Percentiles rank a stretch among this genome's conserved stretches.
These are phyloP conservation scores for Brachionichthys hirsutus DNA, from an alignment of 2,113 vertebrate genomes.

Conservation along the genomic window DNA sequence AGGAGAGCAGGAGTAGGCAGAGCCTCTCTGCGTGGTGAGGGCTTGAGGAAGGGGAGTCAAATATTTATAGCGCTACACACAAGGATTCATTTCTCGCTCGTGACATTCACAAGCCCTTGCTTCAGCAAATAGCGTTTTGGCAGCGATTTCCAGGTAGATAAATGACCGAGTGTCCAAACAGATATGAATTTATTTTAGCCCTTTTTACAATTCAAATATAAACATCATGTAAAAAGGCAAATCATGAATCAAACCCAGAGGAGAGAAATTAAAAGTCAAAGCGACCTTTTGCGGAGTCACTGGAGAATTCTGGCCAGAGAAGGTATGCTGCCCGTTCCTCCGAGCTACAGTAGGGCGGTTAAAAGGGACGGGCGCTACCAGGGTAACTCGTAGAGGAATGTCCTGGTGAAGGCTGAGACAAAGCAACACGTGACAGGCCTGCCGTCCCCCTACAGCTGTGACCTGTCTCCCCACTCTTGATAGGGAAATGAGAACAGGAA, in stretches of 20 bases:
- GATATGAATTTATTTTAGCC: slow-evolving; percentile 56
- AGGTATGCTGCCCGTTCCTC: slow-evolving; percentile 53
- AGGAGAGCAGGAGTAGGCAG: slow-evolving; percentile 67
- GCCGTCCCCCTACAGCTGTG: slow-evolving; percentile 73
- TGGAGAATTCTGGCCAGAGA: slow-evolving; percentile 44
- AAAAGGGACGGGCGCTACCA: slow-evolving; percentile 57
- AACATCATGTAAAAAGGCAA: slow-evolving; percentile 48
- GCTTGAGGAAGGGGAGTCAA: slow-evolving; percentile 64
- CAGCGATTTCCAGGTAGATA: slow-evolving; percentile 58
- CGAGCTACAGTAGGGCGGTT: slow-evolving; percentile 54
- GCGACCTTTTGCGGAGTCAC: slow-evolving; percentile 64
- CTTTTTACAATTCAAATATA: slow-evolving; percentile 57
- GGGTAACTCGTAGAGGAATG: slow-evolving; percentile 63
- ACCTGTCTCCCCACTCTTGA: slow-evolving; percentile 71
- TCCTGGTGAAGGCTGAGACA: slow-evolving; percentile 65
- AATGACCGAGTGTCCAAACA: slow-evolving; percentile 53
- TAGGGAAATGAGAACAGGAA: slow-evolving; percentile 43
- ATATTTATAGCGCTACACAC: slow-evolving; percentile 74
- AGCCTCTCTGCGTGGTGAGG: slow-evolving; percentile 56
- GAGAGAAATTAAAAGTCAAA: slow-evolving; percentile 60
- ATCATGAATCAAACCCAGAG: slow-evolving; percentile 57
- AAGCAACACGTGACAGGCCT: slow-evolving; percentile 69
- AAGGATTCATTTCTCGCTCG: slow-evolving; percentile 62
- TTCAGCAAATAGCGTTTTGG: slow-evolving; percentile 61
- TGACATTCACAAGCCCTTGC: slow-evolving; percentile 65